Conservation (phyloP, 2,888 invertebrate species). For the Lathronympha strigana region DNA sequence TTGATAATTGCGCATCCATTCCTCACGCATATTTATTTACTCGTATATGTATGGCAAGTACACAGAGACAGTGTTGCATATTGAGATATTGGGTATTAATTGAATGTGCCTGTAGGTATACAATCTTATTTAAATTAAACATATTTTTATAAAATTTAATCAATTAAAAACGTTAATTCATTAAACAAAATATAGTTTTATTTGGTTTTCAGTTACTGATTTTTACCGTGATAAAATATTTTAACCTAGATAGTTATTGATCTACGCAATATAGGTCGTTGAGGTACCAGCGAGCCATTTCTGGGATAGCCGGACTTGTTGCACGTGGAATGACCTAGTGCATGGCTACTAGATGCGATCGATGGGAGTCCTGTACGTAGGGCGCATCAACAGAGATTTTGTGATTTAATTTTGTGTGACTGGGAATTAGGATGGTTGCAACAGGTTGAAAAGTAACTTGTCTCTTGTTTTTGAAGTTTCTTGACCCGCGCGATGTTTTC, state of each 20-base stretch:
- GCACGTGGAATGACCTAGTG: conserved; percentile 1
- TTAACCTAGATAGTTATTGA: background rate
- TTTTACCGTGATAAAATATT: too few species aligned
- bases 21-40: too few species aligned
- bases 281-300: background rate
- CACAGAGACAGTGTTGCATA: too few species aligned
- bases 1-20: too few species aligned
- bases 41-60: too few species aligned
- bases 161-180: background rate
- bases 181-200: too few species aligned
- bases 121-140: too few species aligned
- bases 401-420: too few species aligned
- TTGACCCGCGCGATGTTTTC: background rate
- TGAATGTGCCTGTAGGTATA: too few species aligned
- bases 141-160: too few species aligned
- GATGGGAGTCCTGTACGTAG: background rate
- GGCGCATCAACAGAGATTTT: background rate
- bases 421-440: background rate
- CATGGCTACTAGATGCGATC: background rate
- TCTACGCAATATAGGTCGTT: conserved; percentile 10
- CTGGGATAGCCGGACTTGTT: background rate
- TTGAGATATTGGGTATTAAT: too few species aligned
- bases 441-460: background rate
- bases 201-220: too few species aligned
- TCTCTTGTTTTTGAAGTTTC: background rate